phyloP scores from a whole-genome alignment of 2,797 vertebrate species.

The Yasuhikotakia modesta region DNA sequence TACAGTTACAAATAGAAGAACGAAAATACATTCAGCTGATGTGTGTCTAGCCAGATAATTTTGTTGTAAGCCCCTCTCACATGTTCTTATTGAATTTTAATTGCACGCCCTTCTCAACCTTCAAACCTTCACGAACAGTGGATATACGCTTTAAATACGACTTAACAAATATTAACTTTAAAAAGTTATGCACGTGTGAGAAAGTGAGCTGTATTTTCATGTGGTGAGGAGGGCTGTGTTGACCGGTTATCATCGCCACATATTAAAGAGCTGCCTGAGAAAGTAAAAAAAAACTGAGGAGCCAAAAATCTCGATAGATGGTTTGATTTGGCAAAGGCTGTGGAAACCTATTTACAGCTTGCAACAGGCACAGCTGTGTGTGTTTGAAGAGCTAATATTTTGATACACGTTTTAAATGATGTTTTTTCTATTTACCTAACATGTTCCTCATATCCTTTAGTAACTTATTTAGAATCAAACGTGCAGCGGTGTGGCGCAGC shows the following conservation, averaged over 20 bases:
- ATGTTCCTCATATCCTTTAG: slow-evolving; percentile 54
- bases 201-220: slow-evolving; percentile 57
- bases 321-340: slow-evolving; percentile 57
- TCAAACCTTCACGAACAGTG: slow-evolving; percentile 30
- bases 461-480: slow-evolving; percentile 56
- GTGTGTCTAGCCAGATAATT: slow-evolving; percentile 54
- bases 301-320: slow-evolving; percentile 54
- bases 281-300: slow-evolving; percentile 56
- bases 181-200: slow-evolving; percentile 57
- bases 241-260: slow-evolving; percentile 53
- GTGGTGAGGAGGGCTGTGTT: slow-evolving; percentile 45
- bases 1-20: slow-evolving; percentile 39
- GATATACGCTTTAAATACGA: slow-evolving; percentile 54
- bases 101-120: slow-evolving; percentile 19
- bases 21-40: slow-evolving; percentile 59
- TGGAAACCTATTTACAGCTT: slow-evolving; percentile 56
- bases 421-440: slow-evolving; percentile 58
- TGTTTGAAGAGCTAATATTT: slow-evolving; percentile 56
- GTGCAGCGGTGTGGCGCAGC: slow-evolving; percentile 39
- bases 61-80: slow-evolving; percentile 51
- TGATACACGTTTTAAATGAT: slow-evolving; percentile 52
- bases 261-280: slow-evolving; percentile 57
- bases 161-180: slow-evolving; percentile 57
- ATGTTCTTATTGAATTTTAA: slow-evolving; percentile 59
- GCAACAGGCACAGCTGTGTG: slow-evolving; percentile 55